Percentiles rank a stretch among this genome's conserved stretches.
Evolutionary conservation across 2,797 vertebrate genomes (phyloP).

Genomic region (Huso huso): DNA sequence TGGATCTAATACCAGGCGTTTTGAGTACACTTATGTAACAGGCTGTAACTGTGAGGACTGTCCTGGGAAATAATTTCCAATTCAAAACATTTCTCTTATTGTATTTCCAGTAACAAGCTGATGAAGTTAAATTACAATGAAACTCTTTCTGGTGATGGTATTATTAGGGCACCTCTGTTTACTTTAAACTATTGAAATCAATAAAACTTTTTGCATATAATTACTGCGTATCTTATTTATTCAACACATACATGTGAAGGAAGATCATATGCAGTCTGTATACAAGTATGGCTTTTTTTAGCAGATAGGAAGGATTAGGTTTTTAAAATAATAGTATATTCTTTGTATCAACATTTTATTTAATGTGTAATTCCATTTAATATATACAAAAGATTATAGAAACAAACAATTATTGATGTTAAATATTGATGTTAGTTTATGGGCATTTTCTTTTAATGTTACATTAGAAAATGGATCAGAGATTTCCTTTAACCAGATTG

Average conservation of each 20-base stretch:
- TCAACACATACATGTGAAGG: neutral
- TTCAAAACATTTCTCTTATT: neutral
- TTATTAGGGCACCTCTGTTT: neutral
- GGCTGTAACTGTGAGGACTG: neutral
- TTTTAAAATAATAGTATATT: too few relatives aligned
- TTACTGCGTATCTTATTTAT: neutral
- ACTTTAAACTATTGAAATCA: neutral
- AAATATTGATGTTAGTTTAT: too few relatives aligned
- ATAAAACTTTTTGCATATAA: neutral
- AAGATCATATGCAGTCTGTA: neutral
- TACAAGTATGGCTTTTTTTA: neutral
- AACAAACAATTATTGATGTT: too few relatives aligned
- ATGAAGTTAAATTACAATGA: too few relatives aligned
- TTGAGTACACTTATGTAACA: neutral
- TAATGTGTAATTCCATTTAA: too few relatives aligned
- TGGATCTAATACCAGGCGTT: neutral
- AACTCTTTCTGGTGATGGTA: too few relatives aligned
- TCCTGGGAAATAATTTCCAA: neutral
- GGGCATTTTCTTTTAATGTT: too few relatives aligned
- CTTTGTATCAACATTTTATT: too few relatives aligned
- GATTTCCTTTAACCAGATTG: too few relatives aligned
- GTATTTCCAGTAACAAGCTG: neutral
- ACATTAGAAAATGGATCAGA: too few relatives aligned
- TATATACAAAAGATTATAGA: too few relatives aligned
- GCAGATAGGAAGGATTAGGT: too few relatives aligned